phyloP scores from a whole-genome alignment of 2,797 vertebrate species.

The Megaceryle alcyon region DNA sequence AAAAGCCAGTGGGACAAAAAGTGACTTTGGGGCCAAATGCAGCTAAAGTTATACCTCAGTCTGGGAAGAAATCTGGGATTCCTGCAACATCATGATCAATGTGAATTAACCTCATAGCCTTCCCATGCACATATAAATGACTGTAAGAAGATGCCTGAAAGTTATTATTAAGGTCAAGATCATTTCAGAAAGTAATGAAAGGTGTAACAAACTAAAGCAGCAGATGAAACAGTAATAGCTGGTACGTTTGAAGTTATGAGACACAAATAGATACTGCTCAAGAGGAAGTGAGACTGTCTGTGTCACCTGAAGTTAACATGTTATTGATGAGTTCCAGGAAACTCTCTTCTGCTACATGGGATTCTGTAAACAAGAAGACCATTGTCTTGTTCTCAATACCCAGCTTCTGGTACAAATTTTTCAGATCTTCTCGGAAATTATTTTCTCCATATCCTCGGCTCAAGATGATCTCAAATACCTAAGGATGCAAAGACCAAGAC shows the following conservation, averaged over 20 bases:
- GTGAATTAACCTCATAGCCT: not conserved
- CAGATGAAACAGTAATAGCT: not conserved
- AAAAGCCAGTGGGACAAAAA: not conserved
- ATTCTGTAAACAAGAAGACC: slow-evolving; percentile 94
- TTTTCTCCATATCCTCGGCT: slow-evolving; percentile 90
- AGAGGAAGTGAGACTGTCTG: not conserved
- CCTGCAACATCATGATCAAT: not conserved
- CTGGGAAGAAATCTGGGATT: not conserved
- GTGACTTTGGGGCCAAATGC: not conserved
- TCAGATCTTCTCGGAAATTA: slow-evolving; percentile 92
- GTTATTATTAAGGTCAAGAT: not conserved
- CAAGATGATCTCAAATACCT: slow-evolving; percentile 94
- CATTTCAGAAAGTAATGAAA: not conserved
- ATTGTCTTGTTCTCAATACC: slow-evolving; percentile 89
- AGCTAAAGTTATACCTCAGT: not conserved
- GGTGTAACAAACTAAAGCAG: not conserved
- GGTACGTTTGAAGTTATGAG: not conserved
- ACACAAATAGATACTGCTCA: not conserved
- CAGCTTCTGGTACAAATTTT: slow-evolving; percentile 87
- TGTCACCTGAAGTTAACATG: slow-evolving; percentile 95
- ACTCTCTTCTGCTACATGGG: slow-evolving; percentile 92
- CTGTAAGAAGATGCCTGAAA: not conserved
- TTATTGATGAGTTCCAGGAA: slow-evolving; percentile 98
- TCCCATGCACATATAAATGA: not conserved
- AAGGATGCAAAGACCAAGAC: not conserved